Conservation (phyloP, 2,113 vertebrate genomes). For the Mustela nigripes region DNA sequence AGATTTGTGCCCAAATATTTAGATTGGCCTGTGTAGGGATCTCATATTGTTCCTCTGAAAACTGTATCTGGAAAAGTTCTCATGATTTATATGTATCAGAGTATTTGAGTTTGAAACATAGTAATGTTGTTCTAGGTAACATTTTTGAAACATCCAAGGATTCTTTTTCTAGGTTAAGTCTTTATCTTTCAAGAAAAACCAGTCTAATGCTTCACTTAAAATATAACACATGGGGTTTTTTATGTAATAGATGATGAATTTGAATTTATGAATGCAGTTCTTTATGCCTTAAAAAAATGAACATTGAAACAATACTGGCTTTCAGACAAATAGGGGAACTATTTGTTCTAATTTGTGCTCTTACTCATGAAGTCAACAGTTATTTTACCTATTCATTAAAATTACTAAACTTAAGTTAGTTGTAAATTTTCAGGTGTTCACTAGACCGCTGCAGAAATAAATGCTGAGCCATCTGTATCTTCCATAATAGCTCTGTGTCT, state of each 20-base stretch:
- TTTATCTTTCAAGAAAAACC: slow-evolving; percentile 26
- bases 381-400: not conserved
- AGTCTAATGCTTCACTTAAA: slow-evolving; percentile 20
- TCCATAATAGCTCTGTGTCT: slow-evolving; percentile 54
- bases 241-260: slow-evolving; percentile 41
- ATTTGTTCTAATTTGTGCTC: not conserved
- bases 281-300: slow-evolving; percentile 25
- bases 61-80: slow-evolving; percentile 5
- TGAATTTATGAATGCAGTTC: slow-evolving; percentile 36
- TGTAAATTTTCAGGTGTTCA: slow-evolving; percentile 36
- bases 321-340: slow-evolving; percentile 8
- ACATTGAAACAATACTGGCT: slow-evolving; percentile 49
- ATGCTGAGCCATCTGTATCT: slow-evolving; percentile 53
- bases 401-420: slow-evolving; percentile 47
- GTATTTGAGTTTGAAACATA: slow-evolving; percentile 49
- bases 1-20: slow-evolving; percentile 42
- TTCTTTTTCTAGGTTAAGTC: slow-evolving; percentile 22
- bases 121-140: slow-evolving; percentile 25
- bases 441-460: not conserved
- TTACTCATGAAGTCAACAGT: slow-evolving; percentile 1
- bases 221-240: slow-evolving; percentile 7
- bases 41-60: slow-evolving; percentile 49
- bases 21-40: not conserved
- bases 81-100: not conserved
- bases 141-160: slow-evolving; percentile 46